A percentile compares a stretch with the other conserved stretches of the same genome.
These are phyloP conservation scores for Glaucomys volans DNA, from an alignment of 2,113 vertebrate species.

Conservation along the genomic window DNA sequence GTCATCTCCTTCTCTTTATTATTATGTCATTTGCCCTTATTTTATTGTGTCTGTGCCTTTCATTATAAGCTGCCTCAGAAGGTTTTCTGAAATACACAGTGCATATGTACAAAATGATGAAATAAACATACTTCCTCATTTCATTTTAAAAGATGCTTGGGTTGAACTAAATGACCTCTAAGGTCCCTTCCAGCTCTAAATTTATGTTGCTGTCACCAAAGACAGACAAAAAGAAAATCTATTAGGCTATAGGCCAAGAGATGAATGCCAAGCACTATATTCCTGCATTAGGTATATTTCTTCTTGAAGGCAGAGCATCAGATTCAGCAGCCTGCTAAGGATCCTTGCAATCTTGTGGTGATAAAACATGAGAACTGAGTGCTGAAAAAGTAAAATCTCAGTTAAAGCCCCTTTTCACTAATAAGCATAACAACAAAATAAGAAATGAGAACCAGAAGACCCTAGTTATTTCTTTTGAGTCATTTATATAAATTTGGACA, in stretches of 20 bases:
- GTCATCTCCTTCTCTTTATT: not conserved
- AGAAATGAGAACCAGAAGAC: conserved; percentile 34
- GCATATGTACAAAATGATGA: conserved; percentile 42
- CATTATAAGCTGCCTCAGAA: conserved; percentile 12
- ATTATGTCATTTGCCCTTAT: not conserved
- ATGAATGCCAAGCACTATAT: conserved; percentile 25
- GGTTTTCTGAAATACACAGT: conserved; percentile 48
- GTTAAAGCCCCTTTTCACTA: not conserved
- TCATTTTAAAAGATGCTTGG: conserved; percentile 59
- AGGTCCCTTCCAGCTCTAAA: conserved; percentile 53
- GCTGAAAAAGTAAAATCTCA: not conserved
- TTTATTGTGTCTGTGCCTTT: conserved; percentile 42
- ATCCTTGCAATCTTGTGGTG: not conserved
- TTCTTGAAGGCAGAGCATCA: conserved; percentile 38
- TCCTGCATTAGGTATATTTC: conserved; percentile 45
- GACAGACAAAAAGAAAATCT: conserved; percentile 64
- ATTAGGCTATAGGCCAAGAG: conserved; percentile 29
- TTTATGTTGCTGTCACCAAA: conserved; percentile 71
- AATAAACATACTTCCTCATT: conserved; percentile 56
- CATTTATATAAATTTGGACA: conserved; percentile 3
- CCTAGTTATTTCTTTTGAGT: not conserved
- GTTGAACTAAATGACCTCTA: conserved; percentile 62
- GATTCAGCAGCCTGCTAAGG: not conserved
- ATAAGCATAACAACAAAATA: conserved; percentile 13
- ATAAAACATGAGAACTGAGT: not conserved